phyloP scores from a whole-genome alignment of 2,797 vertebrate genomes.

The Philypnodon macrostomus region DNA sequence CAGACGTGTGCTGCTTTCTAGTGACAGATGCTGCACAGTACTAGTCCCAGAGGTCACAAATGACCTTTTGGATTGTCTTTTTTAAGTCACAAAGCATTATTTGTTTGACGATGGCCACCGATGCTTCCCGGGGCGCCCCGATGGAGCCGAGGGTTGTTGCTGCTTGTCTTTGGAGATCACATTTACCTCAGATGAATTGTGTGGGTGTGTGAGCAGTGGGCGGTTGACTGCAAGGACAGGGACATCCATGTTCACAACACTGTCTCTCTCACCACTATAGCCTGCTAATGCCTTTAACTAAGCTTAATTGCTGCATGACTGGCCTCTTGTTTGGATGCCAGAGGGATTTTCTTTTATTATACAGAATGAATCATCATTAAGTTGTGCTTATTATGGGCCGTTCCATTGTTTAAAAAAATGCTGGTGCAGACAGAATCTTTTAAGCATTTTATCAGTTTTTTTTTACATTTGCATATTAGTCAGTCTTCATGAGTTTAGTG shows the following conservation, averaged over 20 bases:
- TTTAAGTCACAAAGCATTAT: constrained; percentile 73
- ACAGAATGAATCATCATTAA: constrained; percentile 74
- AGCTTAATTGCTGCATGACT: constrained; percentile 76
- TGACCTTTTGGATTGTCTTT: constrained; percentile 72
- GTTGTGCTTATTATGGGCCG: constrained; percentile 63
- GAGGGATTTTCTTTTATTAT: constrained; percentile 72
- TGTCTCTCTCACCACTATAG: constrained; percentile 32
- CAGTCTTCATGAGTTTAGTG: constrained; percentile 21
- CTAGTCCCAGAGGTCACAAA: constrained; percentile 71
- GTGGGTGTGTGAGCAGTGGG: constrained; percentile 6
- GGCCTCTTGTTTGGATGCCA: constrained; percentile 72
- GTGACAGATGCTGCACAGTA: constrained; percentile 74
- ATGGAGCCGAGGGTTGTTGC: constrained; percentile 61
- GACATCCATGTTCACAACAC: constrained; percentile 26
- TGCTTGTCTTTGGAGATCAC: constrained; percentile 74
- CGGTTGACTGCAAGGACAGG: constrained; percentile 6
- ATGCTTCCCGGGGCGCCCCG: constrained; percentile 72
- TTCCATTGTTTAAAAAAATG: constrained; percentile 43
- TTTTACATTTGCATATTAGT: constrained; percentile 35
- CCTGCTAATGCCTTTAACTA: constrained; percentile 71
- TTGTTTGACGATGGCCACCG: constrained; percentile 73
- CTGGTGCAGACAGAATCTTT: constrained; percentile 24
- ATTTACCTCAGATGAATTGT: constrained; percentile 57
- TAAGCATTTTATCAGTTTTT: constrained; percentile 35
- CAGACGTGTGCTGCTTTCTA: constrained; percentile 55